Evolutionary conservation across 2,888 invertebrate genomes (phyloP).

Genomic region (Aporophyla lueneburgensis): DNA sequence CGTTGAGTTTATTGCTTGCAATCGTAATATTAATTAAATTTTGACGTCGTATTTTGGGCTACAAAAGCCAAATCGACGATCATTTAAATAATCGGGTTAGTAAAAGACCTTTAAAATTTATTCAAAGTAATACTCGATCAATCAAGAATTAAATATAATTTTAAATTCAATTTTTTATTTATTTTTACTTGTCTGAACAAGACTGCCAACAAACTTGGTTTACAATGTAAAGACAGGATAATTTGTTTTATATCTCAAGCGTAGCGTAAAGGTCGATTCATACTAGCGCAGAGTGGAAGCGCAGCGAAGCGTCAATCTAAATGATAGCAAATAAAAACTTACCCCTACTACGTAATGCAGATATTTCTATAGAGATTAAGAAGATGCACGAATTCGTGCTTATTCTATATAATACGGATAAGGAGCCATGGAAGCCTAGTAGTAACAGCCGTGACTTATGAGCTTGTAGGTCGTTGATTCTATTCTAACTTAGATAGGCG

Average conservation of each 20-base stretch:
- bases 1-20: too few species aligned
- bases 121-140: constrained; percentile 8
- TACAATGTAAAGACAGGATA: constrained; percentile 9
- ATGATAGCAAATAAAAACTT: not conserved
- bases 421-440: too few species aligned
- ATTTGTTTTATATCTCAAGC: not conserved
- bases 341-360: not conserved
- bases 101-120: constrained; percentile 1
- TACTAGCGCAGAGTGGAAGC: not conserved
- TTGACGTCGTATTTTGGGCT: not conserved
- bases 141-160: constrained; percentile 16
- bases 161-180: not conserved
- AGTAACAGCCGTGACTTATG: too few species aligned
- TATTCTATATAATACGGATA: too few species aligned
- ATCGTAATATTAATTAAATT: not conserved
- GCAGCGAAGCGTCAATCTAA: not conserved
- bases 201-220: not conserved
- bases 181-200: constrained; percentile 2
- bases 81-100: not conserved
- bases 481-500: too few species aligned
- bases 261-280: not conserved
- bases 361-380: not conserved
- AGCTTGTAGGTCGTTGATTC: too few species aligned
- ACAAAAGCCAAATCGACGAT: not conserved
- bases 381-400: too few species aligned